A percentile compares a stretch with the other conserved stretches of the same genome.
These are phyloP conservation scores for Tapera naevia DNA, from an alignment of 2,797 vertebrate species.

Conservation along the genomic window DNA sequence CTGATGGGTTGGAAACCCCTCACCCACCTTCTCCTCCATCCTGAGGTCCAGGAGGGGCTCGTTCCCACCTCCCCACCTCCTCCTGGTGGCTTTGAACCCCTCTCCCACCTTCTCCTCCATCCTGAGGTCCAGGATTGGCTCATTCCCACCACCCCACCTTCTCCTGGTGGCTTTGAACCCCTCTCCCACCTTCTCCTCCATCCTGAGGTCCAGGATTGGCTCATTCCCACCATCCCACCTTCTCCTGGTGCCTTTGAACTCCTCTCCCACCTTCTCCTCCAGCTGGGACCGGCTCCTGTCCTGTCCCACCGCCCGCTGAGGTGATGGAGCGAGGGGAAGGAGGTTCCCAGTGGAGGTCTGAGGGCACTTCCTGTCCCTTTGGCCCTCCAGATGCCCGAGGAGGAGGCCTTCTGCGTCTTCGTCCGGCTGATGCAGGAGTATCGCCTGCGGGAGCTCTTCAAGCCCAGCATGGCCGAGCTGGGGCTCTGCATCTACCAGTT, in stretches of 20 bases:
- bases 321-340: too few species aligned
- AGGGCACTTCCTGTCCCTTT: neutral
- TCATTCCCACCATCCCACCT: neutral
- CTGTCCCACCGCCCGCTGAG: neutral
- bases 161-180: neutral
- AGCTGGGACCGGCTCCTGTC: neutral
- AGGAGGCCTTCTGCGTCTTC: slow-evolving; percentile 95
- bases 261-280: neutral
- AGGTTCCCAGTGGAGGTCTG: neutral
- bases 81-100: neutral
- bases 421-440: slow-evolving; percentile 96
- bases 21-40: neutral
- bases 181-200: too few species aligned
- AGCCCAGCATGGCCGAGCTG: slow-evolving; percentile 95
- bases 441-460: slow-evolving; percentile 91
- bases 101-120: neutral
- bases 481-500: slow-evolving; percentile 98
- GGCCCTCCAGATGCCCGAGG: slow-evolving; percentile 89
- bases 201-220: too few species aligned
- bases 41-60: too few species aligned
- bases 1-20: neutral
- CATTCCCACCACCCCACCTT: neutral
- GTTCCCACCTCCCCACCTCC: neutral
- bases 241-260: neutral
- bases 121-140: too few species aligned